A percentile compares a stretch with the other conserved stretches of the same genome.
Conservation (phyloP, 1,140 invertebrate species). For the Sitobion miscanthi region DNA sequence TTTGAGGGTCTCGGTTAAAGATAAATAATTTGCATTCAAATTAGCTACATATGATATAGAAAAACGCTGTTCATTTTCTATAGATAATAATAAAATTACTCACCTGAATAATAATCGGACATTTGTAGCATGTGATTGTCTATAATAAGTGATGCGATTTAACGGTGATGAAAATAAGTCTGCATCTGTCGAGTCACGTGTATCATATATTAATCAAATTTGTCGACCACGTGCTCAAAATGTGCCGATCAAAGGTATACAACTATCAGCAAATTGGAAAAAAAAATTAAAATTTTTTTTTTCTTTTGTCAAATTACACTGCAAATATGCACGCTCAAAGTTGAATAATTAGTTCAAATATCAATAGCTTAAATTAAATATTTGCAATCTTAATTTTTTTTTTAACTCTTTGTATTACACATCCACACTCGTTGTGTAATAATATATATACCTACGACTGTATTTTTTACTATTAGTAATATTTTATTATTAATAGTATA, state of each 20-base stretch:
- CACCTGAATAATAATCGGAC: neutral
- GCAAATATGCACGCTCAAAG: neutral
- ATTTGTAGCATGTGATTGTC: neutral
- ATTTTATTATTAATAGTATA: neutral
- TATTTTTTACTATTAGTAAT: neutral
- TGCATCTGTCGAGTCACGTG: neutral
- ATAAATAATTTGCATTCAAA: neutral
- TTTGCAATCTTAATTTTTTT: neutral
- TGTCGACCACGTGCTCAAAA: neutral
- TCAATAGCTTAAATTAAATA: neutral
- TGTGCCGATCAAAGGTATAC: slow-evolving; percentile 20
- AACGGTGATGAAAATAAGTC: neutral
- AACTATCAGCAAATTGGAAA: neutral
- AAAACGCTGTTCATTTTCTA: neutral
- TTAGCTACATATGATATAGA: neutral
- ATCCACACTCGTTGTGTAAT: neutral
- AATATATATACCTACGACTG: neutral
- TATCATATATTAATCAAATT: neutral
- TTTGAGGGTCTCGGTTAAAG: neutral
- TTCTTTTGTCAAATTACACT: neutral
- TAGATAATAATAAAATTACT: slow-evolving; percentile 10
- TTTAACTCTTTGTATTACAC: neutral
- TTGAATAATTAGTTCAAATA: neutral
- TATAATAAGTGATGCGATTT: neutral
- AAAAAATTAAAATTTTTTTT: neutral